Percentiles rank a stretch among this genome's conserved stretches.
phyloP scores from a whole-genome alignment of 2,888 invertebrate genomes.

The Platypus cylindrus region DNA sequence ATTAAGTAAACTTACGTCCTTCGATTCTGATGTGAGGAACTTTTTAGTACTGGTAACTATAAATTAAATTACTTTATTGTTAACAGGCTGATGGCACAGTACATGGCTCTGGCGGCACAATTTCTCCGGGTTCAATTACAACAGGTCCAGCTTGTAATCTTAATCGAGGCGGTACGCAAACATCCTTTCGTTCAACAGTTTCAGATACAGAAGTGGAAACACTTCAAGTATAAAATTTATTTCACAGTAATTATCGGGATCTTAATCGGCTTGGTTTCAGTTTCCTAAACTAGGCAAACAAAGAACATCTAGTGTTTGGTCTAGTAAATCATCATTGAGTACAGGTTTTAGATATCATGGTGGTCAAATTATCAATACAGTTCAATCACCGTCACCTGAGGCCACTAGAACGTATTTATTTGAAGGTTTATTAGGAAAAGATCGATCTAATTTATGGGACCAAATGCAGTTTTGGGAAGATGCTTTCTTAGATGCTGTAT shows the following conservation, averaged over 20 bases:
- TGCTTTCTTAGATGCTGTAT: slow-evolving; percentile 93
- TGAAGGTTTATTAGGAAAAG: slow-evolving; percentile 74
- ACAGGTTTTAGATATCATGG: slow-evolving; percentile 79
- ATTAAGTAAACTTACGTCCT: slow-evolving; percentile 75
- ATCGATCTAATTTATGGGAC: slow-evolving; percentile 86
- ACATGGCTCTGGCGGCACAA: slow-evolving; percentile 49
- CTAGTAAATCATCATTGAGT: slow-evolving; percentile 79
- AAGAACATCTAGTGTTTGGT: slow-evolving; percentile 81
- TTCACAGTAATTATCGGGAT: neutral
- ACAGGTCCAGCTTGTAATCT: slow-evolving; percentile 58
- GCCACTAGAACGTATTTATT: slow-evolving; percentile 82
- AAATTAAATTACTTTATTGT: neutral
- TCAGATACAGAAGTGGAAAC: slow-evolving; percentile 90
- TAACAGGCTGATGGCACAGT: slow-evolving; percentile 45
- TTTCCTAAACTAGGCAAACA: slow-evolving; percentile 62
- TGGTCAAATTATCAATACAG: slow-evolving; percentile 72
- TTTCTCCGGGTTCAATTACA: slow-evolving; percentile 60
- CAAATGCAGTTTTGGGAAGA: slow-evolving; percentile 99
- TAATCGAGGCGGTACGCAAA: slow-evolving; percentile 57
- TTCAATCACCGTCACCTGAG: slow-evolving; percentile 81
- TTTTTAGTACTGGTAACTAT: neutral
- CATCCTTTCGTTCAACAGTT: slow-evolving; percentile 76
- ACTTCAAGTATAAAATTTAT: slow-evolving; percentile 51
- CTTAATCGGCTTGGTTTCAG: slow-evolving; percentile 36
- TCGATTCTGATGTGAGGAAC: slow-evolving; percentile 76